Evolutionary conservation across 2,888 invertebrate species (phyloP), one percentile per base, ranked within the genome.

Genomic region (Allolobophora icterica): DNA sequence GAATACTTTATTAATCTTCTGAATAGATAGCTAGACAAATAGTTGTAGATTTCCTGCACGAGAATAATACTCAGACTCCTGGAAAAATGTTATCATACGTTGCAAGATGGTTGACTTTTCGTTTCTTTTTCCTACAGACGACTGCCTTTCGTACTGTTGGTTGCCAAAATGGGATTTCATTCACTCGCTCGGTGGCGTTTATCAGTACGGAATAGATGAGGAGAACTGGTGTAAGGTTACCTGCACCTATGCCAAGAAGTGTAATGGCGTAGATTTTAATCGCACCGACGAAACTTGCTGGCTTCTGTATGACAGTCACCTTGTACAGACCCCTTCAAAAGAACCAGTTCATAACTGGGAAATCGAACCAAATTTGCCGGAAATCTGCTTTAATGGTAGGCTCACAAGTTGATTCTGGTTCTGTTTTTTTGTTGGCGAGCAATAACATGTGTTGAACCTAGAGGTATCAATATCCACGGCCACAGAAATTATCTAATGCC

Each of bases 111-210:
- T n/a, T 71, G n/a, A 13, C n/a, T 30, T 71, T 71, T 1, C 8
- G 2, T 71, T 71, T n/a, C 1, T n/a, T 71, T 5, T 71, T 8
- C 5, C 30, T 71, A n/a, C 71, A 71, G 71, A 71, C 5, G 71
- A 71, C n/a, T 71, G 71, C n/a, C 71, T 71, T 71, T n/a, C 71
- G 71, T 71, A n/a, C 71, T 71, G 71, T 11, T 71, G 71, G 71
- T 1, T n/a, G 71, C 71, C 71, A n/a, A 71, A 71, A 71, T n/a
- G 30, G 30, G 71, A n/a, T 17, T n/a, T 8, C n/a, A n/a, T 71
- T 71, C 71, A n/a, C 0, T 8, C n/a, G n/a, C 0, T n/a, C n/a
- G 11, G 13, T n/a, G 71, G 71, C 71, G 71, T 71, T 71, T n/a
- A n/a, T n/a, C n/a, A n/a, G 17, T 11, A 8, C 30, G 71, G 71